A percentile compares a stretch with the other conserved stretches of the same genome.
Evolutionary conservation across 2,888 invertebrate species (phyloP).

Genomic region (Iselma pallidipennis): DNA sequence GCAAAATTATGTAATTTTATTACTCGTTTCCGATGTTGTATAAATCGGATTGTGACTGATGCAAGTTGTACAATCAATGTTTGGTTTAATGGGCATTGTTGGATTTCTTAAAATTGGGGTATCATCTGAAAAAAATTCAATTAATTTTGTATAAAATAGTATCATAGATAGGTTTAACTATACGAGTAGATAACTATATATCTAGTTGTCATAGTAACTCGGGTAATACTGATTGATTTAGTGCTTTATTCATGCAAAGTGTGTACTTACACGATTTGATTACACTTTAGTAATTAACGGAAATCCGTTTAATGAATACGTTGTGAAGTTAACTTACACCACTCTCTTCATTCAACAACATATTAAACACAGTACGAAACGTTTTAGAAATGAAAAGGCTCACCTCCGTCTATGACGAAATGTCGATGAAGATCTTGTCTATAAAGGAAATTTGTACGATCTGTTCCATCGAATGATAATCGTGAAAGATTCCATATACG

Average conservation of each 20-base stretch:
- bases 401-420: conserved; percentile 48
- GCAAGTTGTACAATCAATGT: conserved; percentile 44
- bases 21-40: conserved; percentile 28
- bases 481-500: conserved; percentile 52
- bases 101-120: conserved; percentile 35
- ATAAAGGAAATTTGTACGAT: conserved; percentile 50
- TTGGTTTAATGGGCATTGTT: conserved; percentile 40
- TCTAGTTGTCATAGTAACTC: conserved; percentile 34
- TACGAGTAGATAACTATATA: too few species aligned
- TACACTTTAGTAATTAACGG: conserved; percentile 53
- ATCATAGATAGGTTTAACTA: conserved; percentile 10
- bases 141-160: neutral
- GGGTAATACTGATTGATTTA: conserved; percentile 31
- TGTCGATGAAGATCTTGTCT: conserved; percentile 51
- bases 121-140: conserved; percentile 38
- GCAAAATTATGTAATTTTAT: conserved; percentile 39
- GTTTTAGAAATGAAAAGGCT: conserved; percentile 7
- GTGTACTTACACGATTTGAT: conserved; percentile 52
- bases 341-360: conserved; percentile 31
- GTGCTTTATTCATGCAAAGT: conserved; percentile 47
- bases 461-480: conserved; percentile 50
- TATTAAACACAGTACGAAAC: conserved; percentile 26
- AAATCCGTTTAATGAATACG: conserved; percentile 50
- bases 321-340: conserved; percentile 49
- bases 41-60: conserved; percentile 36